A percentile compares a stretch with the other conserved stretches of the same genome.
Conservation (phyloP, 2,888 invertebrate species). For the Acanthoscelides obtectus region DNA sequence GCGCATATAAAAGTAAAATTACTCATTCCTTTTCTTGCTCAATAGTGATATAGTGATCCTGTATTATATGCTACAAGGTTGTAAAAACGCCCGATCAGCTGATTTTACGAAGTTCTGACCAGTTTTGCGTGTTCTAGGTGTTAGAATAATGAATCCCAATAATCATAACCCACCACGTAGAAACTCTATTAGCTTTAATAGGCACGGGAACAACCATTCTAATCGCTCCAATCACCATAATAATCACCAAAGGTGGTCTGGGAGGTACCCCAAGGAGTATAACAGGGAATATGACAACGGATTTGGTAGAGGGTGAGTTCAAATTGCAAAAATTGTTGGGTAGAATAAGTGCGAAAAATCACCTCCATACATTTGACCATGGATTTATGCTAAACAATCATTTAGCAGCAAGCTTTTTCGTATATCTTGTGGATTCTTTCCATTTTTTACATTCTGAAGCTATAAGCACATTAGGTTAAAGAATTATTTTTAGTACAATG, state of each 20-base stretch:
- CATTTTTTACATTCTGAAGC: not conserved
- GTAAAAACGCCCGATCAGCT: conserved; percentile 22
- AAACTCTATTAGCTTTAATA: conserved; percentile 43
- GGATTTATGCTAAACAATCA: not conserved
- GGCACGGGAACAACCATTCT: conserved; percentile 43
- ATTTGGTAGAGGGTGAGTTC: conserved; percentile 43
- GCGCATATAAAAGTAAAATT: conserved; percentile 31
- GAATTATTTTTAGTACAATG: not conserved
- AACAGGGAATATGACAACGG: conserved; percentile 45
- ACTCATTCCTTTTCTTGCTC: conserved; percentile 39
- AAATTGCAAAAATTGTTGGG: not conserved
- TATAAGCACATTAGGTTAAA: not conserved
- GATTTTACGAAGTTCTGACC: conserved; percentile 19
- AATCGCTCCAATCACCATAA: conserved; percentile 41
- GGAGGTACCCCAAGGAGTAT: conserved; percentile 46
- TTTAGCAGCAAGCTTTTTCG: not conserved
- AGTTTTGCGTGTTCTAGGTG: conserved; percentile 23
- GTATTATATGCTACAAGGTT: conserved; percentile 31
- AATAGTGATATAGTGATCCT: conserved; percentile 34
- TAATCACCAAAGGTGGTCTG: conserved; percentile 45
- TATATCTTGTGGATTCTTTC: not conserved
- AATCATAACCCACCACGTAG: conserved; percentile 45
- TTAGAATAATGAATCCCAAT: conserved; percentile 43
- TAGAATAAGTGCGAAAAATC: conserved; percentile 1
- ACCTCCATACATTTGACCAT: not conserved